Percentiles rank a stretch among this genome's conserved stretches.
These are phyloP conservation scores for Stegostoma tigrinum DNA, from an alignment of 2,113 vertebrate species.

Conservation along the genomic window DNA sequence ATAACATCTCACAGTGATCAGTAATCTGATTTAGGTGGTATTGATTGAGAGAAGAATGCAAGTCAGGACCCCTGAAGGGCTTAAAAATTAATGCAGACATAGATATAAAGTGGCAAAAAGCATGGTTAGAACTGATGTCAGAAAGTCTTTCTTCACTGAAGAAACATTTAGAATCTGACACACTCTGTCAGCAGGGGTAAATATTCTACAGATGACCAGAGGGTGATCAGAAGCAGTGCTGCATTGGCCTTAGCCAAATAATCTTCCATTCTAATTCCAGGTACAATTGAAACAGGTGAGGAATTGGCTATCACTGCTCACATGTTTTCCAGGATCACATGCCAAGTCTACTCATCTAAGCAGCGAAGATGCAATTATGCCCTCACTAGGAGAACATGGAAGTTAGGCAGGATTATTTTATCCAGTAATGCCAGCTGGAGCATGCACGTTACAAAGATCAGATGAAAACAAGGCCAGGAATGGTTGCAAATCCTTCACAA, in stretches of 20 bases:
- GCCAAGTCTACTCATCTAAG: background rate
- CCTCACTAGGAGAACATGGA: background rate
- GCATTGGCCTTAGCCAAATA: background rate
- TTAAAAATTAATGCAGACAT: background rate
- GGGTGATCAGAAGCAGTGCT: background rate
- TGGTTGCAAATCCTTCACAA: background rate
- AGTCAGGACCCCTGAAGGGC: background rate
- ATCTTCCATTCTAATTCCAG: background rate
- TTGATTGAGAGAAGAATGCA: background rate
- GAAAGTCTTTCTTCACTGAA: background rate
- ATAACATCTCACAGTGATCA: too few relatives aligned
- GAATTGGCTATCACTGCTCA: background rate
- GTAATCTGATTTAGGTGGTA: background rate
- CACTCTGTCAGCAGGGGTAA: background rate
- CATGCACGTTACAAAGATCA: background rate
- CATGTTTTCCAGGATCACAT: background rate
- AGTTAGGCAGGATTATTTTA: background rate
- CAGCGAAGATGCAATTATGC: background rate
- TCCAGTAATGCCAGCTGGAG: background rate
- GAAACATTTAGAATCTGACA: background rate
- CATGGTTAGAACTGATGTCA: background rate
- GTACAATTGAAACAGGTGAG: background rate
- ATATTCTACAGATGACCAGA: background rate
- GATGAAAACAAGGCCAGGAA: background rate
- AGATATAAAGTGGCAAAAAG: background rate